Evolutionary conservation across 37 sponge, comb jelly and placozoan genomes (phyloP).

Genomic region (Mnemiopsis leidyi): DNA sequence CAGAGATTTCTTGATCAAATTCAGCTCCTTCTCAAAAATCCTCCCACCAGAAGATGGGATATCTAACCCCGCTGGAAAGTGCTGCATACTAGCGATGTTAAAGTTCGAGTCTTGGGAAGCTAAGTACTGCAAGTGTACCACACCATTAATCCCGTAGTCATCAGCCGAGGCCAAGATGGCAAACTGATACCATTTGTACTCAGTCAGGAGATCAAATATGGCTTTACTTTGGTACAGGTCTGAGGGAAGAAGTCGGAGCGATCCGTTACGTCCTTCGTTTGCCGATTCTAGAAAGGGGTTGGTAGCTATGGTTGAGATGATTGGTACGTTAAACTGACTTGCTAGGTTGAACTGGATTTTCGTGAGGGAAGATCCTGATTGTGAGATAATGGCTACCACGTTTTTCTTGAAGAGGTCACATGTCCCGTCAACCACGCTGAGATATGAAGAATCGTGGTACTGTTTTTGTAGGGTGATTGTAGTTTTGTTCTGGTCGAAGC

Average conservation of each 20-base stretch:
- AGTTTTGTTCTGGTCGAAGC: background rate
- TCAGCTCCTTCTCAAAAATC: background rate
- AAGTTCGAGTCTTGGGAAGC: background rate
- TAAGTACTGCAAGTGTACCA: background rate
- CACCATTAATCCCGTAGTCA: slow-evolving; percentile 16
- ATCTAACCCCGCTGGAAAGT: background rate
- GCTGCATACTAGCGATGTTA: background rate
- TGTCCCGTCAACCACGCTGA: background rate
- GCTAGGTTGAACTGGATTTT: background rate
- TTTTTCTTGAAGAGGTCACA: background rate
- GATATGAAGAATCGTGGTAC: background rate
- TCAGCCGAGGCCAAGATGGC: slow-evolving; percentile 31
- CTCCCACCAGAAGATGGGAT: background rate
- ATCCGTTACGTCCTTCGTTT: background rate
- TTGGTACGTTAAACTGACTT: background rate
- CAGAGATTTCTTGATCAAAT: background rate
- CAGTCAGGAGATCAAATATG: background rate
- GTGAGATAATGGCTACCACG: background rate
- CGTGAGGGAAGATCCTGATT: background rate
- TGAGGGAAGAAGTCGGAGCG: background rate
- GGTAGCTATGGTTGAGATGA: background rate
- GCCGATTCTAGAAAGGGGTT: background rate
- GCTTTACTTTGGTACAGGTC: slow-evolving; percentile 12
- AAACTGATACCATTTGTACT: slow-evolving; percentile 10
- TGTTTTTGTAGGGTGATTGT: background rate